A percentile compares a stretch with the other conserved stretches of the same genome.
phyloP scores from a whole-genome alignment of 1,140 invertebrate genomes.

The Acromyrmex echinatior region DNA sequence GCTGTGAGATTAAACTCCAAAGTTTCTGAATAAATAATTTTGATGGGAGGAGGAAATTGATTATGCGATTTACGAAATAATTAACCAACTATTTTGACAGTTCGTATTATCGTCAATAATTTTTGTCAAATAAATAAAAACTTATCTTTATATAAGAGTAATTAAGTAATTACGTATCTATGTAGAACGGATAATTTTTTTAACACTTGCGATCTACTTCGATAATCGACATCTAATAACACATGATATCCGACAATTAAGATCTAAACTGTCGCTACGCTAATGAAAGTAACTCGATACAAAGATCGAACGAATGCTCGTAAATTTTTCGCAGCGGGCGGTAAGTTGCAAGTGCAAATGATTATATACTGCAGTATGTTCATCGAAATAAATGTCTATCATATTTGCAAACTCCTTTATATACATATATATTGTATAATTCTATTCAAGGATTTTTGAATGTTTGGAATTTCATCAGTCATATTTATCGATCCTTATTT shows the following conservation, averaged over 20 bases:
- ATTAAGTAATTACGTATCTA: not conserved
- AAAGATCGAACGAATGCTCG: conserved; percentile 2
- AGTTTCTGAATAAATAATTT: not conserved
- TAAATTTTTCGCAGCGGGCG: conserved; percentile 16
- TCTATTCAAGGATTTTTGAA: not conserved
- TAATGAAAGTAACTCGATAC: conserved; percentile 28
- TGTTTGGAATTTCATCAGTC: not conserved
- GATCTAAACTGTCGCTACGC: not conserved
- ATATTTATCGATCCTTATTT: not conserved
- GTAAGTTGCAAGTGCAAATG: not conserved
- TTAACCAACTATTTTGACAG: not conserved
- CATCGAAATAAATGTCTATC: not conserved
- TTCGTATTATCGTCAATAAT: not conserved
- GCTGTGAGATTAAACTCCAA: not conserved
- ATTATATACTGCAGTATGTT: not conserved
- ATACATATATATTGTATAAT: not conserved
- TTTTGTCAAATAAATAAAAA: not conserved
- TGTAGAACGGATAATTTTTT: conserved; percentile 2
- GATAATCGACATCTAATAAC: conserved; percentile 14
- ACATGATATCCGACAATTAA: not conserved
- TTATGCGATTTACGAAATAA: not conserved
- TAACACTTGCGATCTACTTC: not conserved
- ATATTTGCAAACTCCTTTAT: not conserved
- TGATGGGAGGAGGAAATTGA: not conserved
- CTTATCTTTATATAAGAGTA: not conserved